Evolutionary conservation across 2,113 vertebrate genomes (phyloP).

Genomic region (Rhegmatorhina hoffmannsi): DNA sequence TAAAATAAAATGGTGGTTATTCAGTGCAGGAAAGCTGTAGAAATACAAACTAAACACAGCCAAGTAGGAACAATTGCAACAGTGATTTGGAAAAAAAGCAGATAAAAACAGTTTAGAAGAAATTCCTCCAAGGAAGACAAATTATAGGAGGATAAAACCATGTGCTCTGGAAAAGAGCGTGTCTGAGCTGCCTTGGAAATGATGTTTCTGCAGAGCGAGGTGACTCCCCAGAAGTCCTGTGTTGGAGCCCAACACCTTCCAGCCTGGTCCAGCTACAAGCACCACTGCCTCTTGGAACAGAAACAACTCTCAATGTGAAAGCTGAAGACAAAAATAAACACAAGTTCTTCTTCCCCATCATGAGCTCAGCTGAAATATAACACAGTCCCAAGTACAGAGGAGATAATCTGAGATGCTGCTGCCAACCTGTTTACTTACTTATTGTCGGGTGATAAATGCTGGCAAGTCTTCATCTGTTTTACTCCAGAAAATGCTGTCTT

Average conservation of each 20-base stretch:
- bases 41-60: not conserved
- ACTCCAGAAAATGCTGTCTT: not conserved
- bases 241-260: not conserved
- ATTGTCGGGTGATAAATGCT: not conserved
- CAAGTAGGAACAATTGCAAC: not conserved
- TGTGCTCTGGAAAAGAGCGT: rapidly evolving
- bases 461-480: not conserved
- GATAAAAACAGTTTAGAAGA: not conserved
- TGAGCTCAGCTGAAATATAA: not conserved
- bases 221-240: not conserved
- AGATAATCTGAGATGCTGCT: not conserved
- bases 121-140: not conserved
- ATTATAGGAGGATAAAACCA: not conserved
- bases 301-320: not conserved
- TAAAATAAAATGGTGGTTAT: not conserved
- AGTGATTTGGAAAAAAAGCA: not conserved
- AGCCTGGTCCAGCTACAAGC: not conserved
- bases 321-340: not conserved
- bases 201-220: not conserved
- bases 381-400: not conserved
- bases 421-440: not conserved
- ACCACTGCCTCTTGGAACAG: not conserved
- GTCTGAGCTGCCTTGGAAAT: not conserved
- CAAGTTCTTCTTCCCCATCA: not conserved
- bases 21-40: not conserved